Evolutionary conservation across 2,797 vertebrate genomes (phyloP).

Genomic region (Psittacula echo): DNA sequence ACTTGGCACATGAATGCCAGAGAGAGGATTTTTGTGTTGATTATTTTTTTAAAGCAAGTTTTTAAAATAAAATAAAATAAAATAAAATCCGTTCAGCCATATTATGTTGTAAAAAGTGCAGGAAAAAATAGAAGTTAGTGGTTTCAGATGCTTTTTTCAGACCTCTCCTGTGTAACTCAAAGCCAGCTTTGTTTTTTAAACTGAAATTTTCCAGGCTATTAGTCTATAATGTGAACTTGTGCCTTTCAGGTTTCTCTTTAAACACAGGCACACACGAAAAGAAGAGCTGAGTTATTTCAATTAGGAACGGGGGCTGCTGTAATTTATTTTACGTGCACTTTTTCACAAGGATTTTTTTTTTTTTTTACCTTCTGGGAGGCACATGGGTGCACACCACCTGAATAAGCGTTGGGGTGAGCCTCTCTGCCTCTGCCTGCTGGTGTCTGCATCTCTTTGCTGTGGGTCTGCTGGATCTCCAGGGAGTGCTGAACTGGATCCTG

Average conservation of each 20-base stretch:
- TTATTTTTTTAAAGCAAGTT: constrained; percentile 71
- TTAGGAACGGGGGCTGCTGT: constrained; percentile 31
- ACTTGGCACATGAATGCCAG: constrained; percentile 71
- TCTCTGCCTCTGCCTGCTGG: background rate
- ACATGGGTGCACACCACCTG: background rate
- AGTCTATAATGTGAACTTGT: constrained; percentile 69
- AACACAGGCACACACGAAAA: constrained; percentile 52
- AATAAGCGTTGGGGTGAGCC: background rate
- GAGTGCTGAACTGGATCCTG: rapidly evolving
- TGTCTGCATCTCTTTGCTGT: background rate
- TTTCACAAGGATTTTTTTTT: constrained; percentile 10
- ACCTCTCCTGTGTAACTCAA: constrained; percentile 70
- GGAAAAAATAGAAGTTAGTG: constrained; percentile 56
- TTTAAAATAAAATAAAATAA: constrained; percentile 77
- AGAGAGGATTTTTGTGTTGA: constrained; percentile 59
- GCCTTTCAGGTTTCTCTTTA: constrained; percentile 66
- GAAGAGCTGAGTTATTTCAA: constrained; percentile 56
- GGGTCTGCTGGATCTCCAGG: background rate
- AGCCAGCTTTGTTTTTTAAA: constrained; percentile 77
- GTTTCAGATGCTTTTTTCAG: constrained; percentile 60
- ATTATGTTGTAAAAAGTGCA: constrained; percentile 64
- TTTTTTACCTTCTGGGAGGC: background rate
- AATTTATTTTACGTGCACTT: constrained; percentile 50
- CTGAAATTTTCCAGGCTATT: constrained; percentile 72
- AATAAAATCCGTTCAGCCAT: constrained; percentile 58